These are phyloP conservation scores for Calameuta pallipes DNA, from an alignment of 2,888 invertebrate genomes.

Conservation along the genomic window DNA sequence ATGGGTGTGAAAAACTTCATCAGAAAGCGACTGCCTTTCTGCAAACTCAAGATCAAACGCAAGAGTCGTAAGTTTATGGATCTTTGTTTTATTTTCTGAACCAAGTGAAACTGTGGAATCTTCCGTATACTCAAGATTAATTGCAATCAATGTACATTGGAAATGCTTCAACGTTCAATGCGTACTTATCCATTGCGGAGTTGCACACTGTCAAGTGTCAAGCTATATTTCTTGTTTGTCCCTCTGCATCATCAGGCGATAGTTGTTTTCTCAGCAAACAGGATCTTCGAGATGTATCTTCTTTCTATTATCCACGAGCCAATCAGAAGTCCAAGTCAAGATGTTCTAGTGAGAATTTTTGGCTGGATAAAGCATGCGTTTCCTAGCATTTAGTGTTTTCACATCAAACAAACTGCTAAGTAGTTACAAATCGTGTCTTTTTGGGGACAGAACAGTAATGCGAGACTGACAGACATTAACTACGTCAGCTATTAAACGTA, in stretches of 20 bases:
- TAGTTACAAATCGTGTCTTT: background rate
- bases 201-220: background rate
- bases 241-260: background rate
- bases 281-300: background rate
- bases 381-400: background rate
- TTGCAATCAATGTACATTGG: background rate
- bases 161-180: background rate
- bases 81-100: background rate
- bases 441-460: background rate
- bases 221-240: background rate
- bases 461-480: background rate
- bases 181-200: background rate
- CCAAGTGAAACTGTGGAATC: background rate
- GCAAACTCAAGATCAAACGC: constrained; percentile 52
- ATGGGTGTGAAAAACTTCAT: constrained; percentile 61
- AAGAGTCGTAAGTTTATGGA: constrained; percentile 46
- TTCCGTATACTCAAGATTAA: background rate
- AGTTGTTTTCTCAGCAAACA: background rate
- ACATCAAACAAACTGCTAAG: background rate
- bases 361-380: background rate
- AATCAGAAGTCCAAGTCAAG: too few relatives aligned
- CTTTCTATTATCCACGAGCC: background rate
- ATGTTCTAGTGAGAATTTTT: background rate
- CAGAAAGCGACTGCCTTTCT: constrained; percentile 57
- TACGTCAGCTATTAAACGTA: background rate